These are phyloP conservation scores for Yponomeuta malinellus DNA, from an alignment of 2,888 invertebrate species.

Conservation along the genomic window DNA sequence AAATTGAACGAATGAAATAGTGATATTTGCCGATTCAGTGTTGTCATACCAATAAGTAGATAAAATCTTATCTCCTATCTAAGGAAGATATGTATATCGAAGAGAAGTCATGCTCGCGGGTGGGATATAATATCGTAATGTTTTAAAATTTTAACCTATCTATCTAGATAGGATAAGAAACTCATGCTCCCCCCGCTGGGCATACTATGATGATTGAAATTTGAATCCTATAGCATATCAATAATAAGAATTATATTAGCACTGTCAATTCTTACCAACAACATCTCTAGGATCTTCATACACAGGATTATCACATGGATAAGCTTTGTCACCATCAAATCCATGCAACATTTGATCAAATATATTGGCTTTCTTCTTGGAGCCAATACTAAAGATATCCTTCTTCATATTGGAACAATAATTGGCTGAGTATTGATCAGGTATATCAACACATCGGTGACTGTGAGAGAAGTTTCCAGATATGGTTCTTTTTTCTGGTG, in stretches of 20 bases:
- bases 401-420: constrained; percentile 48
- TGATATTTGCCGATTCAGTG: too few relatives aligned
- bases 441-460: constrained; percentile 36
- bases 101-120: too few relatives aligned
- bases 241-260: neutral
- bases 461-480: constrained; percentile 52
- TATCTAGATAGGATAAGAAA: too few relatives aligned
- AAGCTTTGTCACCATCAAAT: constrained; percentile 21
- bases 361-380: constrained; percentile 45
- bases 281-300: constrained; percentile 68
- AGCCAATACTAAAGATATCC: constrained; percentile 51
- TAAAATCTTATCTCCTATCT: too few relatives aligned
- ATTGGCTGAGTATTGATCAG: constrained; percentile 34
- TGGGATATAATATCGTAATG: too few relatives aligned
- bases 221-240: too few relatives aligned
- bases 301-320: constrained; percentile 43
- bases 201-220: too few relatives aligned
- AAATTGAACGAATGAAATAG: too few relatives aligned
- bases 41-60: too few relatives aligned
- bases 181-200: too few relatives aligned
- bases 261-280: constrained; percentile 38
- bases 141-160: too few relatives aligned
- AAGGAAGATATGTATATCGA: too few relatives aligned
- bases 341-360: constrained; percentile 28
- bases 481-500: constrained; percentile 43